A percentile compares a stretch with the other conserved stretches of the same genome.
Evolutionary conservation across 2,113 vertebrate genomes (phyloP).

Genomic region (Shinisaurus crocodilurus): DNA sequence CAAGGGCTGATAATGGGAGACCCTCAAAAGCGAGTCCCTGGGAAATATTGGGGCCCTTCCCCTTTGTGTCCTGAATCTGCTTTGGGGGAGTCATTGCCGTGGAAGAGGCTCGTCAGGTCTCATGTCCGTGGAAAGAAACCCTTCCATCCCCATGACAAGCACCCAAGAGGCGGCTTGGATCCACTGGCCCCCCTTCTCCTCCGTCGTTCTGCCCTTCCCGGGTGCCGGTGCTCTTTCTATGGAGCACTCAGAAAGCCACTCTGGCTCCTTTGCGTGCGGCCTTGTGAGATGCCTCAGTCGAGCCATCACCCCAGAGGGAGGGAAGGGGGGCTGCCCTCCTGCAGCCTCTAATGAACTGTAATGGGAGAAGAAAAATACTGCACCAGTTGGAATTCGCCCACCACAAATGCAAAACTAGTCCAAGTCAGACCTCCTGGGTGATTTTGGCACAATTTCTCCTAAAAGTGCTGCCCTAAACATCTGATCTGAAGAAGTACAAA

Average conservation of each 20-base stretch:
- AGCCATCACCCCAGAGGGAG: background rate
- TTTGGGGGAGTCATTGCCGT: background rate
- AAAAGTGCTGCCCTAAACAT: background rate
- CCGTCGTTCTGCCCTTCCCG: background rate
- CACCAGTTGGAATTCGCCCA: background rate
- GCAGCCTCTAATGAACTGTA: background rate
- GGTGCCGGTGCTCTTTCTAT: background rate
- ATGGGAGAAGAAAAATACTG: background rate
- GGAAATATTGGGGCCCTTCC: background rate
- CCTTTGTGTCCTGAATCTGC: background rate
- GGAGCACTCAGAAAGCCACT: background rate
- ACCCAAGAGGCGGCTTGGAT: background rate
- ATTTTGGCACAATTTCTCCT: background rate
- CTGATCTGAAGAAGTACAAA: background rate
- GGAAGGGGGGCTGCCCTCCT: too few species aligned
- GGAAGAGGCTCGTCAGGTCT: too few species aligned
- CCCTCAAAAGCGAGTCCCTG: background rate
- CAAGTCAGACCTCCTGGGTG: background rate
- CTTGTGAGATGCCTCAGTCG: background rate
- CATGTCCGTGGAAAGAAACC: background rate
- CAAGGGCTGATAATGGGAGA: background rate
- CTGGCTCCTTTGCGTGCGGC: background rate
- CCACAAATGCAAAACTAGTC: too few species aligned
- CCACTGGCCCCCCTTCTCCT: background rate
- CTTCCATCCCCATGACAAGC: background rate